Evolutionary conservation across 2,797 vertebrate genomes (phyloP).

Genomic region (Pipistrellus pipistrellus): DNA sequence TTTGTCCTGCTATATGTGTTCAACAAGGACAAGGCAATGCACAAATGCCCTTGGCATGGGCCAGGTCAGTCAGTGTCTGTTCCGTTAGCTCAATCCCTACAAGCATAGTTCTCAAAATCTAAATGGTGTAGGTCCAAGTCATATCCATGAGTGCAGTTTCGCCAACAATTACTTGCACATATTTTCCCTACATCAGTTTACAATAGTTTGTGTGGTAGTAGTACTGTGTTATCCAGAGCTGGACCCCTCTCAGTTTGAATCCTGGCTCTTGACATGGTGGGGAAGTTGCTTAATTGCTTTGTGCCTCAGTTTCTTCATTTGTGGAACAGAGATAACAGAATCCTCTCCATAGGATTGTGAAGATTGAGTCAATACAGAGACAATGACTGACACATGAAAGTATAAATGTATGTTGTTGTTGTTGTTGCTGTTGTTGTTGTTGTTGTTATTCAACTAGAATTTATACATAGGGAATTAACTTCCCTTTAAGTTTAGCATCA

Average conservation of each 20-base stretch:
- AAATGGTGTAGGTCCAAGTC: not conserved
- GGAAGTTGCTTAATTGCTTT: slow-evolving; percentile 6
- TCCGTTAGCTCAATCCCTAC: not conserved
- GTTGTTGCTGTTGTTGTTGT: not conserved
- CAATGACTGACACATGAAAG: not conserved
- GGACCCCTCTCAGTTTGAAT: not conserved
- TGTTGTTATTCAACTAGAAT: not conserved
- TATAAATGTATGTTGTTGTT: not conserved
- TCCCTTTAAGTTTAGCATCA: not conserved
- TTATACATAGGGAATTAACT: not conserved
- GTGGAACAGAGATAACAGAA: not conserved
- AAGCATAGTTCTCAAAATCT: not conserved
- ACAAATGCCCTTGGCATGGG: not conserved
- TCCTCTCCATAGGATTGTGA: not conserved
- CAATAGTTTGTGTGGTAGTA: not conserved
- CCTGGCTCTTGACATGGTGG: not conserved
- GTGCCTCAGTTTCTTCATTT: slow-evolving; percentile 56
- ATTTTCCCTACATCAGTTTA: not conserved
- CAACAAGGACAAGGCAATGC: not conserved
- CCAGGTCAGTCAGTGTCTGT: not conserved
- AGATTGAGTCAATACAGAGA: slow-evolving; percentile 5
- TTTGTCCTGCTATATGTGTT: not conserved
- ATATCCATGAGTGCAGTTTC: not conserved
- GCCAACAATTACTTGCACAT: not conserved
- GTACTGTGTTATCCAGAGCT: not conserved